Evolutionary conservation across 2,113 vertebrate species (phyloP).

Genomic region (Reinhardtius hippoglossoides): DNA sequence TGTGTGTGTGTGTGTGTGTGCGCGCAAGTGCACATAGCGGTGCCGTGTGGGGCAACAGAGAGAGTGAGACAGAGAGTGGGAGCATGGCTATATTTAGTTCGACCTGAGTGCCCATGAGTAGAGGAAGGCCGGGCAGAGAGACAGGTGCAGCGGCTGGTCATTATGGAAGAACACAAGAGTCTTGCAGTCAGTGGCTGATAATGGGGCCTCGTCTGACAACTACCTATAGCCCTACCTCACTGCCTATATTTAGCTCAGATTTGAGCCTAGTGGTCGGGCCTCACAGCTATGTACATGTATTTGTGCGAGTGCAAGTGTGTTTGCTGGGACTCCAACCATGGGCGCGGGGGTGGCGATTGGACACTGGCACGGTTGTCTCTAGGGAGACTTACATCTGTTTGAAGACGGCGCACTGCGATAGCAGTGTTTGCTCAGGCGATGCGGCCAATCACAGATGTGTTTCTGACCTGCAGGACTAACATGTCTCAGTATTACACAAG

Average conservation of each 20-base stretch:
- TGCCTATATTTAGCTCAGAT: constrained; percentile 71
- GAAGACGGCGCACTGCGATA: constrained; percentile 31
- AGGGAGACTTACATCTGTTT: constrained; percentile 63
- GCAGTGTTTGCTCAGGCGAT: constrained; percentile 49
- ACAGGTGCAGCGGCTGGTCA: constrained; percentile 81
- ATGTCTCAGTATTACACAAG: constrained; percentile 48
- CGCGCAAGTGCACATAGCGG: constrained; percentile 4
- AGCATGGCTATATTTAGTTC: constrained; percentile 78
- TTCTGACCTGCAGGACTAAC: constrained; percentile 47
- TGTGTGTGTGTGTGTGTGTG: background rate
- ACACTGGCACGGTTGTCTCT: constrained; percentile 49
- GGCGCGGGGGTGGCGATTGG: constrained; percentile 45
- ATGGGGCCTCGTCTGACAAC: constrained; percentile 76
- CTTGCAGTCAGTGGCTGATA: constrained; percentile 68
- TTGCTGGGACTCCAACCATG: constrained; percentile 37
- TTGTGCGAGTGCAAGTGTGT: constrained; percentile 42
- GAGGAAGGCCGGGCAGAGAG: constrained; percentile 61
- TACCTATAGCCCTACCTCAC: constrained; percentile 63
- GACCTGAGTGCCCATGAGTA: constrained; percentile 77
- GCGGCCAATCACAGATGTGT: constrained; percentile 47
- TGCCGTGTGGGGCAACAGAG: constrained; percentile 45
- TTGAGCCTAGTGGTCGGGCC: constrained; percentile 28
- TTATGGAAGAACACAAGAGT: constrained; percentile 80
- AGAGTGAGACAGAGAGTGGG: constrained; percentile 25
- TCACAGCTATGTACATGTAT: constrained; percentile 30